Evolutionary conservation across 2,888 invertebrate genomes (phyloP).

Genomic region (Ectobius pallidus): DNA sequence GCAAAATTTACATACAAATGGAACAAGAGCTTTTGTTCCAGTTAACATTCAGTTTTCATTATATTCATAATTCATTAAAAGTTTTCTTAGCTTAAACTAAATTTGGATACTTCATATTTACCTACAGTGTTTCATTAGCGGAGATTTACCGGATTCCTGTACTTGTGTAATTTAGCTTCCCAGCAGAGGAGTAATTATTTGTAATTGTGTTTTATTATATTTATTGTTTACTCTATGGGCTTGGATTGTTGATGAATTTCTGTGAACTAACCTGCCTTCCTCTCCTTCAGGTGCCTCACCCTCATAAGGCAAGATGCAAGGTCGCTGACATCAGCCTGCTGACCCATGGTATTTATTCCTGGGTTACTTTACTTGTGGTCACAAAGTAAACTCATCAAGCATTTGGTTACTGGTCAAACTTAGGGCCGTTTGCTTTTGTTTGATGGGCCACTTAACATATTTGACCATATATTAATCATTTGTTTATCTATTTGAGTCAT

Average conservation of each 20-base stretch:
- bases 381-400: conserved; percentile 58
- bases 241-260: conserved; percentile 30
- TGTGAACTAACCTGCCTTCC: conserved; percentile 60
- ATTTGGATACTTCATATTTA: conserved; percentile 35
- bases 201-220: background rate
- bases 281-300: conserved; percentile 59
- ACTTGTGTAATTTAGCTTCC: conserved; percentile 40
- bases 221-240: background rate
- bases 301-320: conserved; percentile 44
- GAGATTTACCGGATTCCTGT: conserved; percentile 40
- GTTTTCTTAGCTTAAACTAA: conserved; percentile 16
- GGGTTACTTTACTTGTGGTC: conserved; percentile 53
- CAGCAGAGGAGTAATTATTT: conserved; percentile 41
- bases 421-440: conserved; percentile 44
- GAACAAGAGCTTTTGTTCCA: conserved; percentile 9
- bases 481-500: conserved; percentile 40
- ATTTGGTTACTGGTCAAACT: conserved; percentile 51
- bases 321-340: conserved; percentile 45
- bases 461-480: conserved; percentile 43
- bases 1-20: background rate
- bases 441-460: conserved; percentile 42
- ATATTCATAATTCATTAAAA: background rate
- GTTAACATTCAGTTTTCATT: conserved; percentile 20
- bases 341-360: conserved; percentile 63
- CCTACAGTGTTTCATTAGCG: conserved; percentile 40